Percentiles rank a stretch among this genome's conserved stretches.
These are phyloP conservation scores for Contarinia nasturtii DNA, from an alignment of 1,140 invertebrate species.

Conservation along the genomic window DNA sequence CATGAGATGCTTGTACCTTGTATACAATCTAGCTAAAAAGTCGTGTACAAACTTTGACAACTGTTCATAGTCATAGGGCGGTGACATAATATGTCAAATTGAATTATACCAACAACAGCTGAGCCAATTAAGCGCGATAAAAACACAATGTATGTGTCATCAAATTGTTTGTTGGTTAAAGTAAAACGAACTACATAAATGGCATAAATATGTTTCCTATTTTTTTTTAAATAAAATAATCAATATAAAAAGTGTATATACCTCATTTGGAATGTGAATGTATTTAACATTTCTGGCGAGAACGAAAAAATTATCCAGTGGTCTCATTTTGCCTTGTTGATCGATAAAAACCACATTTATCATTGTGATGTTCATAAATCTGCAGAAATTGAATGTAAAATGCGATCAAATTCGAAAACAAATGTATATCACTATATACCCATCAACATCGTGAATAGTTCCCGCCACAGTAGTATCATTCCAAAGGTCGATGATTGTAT, in stretches of 20 bases:
- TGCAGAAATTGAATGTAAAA: background rate
- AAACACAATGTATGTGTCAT: no score
- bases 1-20: no score
- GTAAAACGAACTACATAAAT: no score
- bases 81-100: no score
- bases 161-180: no score
- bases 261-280: background rate
- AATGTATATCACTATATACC: background rate
- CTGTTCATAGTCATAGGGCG: no score
- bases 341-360: background rate
- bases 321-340: background rate
- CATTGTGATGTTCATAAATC: slow-evolving; percentile 1
- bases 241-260: background rate
- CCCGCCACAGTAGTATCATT: background rate
- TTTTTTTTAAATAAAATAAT: no score
- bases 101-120: no score
- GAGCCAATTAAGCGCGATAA: no score
- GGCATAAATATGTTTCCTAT: no score
- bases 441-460: background rate
- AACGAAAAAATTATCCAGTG: background rate
- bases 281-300: background rate
- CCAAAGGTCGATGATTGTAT: background rate
- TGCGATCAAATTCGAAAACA: background rate
- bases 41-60: no score
- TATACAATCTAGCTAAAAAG: no score